phyloP scores from a whole-genome alignment of 2,888 invertebrate genomes.

The Tenthredo notha region DNA sequence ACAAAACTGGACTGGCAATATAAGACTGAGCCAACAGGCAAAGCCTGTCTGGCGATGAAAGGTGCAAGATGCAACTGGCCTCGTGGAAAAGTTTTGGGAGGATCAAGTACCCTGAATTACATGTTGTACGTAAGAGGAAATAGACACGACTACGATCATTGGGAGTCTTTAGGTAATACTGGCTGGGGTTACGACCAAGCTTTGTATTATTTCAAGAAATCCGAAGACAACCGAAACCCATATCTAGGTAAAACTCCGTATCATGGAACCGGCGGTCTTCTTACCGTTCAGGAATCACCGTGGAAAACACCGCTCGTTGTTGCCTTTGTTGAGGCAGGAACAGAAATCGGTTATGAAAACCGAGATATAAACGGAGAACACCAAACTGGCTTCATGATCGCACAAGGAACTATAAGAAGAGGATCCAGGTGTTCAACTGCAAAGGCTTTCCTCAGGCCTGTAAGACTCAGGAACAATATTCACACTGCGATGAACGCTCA shows the following conservation, averaged over 20 bases:
- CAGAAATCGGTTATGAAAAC: constrained; percentile 91
- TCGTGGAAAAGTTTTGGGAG: constrained; percentile 93
- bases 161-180: constrained; percentile 92
- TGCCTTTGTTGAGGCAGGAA: constrained; percentile 90
- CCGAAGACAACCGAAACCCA: constrained; percentile 93
- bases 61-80: constrained; percentile 93
- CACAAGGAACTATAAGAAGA: constrained; percentile 89
- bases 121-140: constrained; percentile 95
- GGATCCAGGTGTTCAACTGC: constrained; percentile 93
- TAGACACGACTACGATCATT: constrained; percentile 91
- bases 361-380: constrained; percentile 90
- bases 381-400: constrained; percentile 91
- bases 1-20: constrained; percentile 94
- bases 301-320: constrained; percentile 91
- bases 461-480: constrained; percentile 87
- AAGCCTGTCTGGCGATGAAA: constrained; percentile 91
- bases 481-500: constrained; percentile 91
- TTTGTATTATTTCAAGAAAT: constrained; percentile 93
- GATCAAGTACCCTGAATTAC: constrained; percentile 92
- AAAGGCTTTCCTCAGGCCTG: constrained; percentile 91
- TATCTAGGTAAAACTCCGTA: constrained; percentile 86
- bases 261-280: constrained; percentile 86
- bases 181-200: constrained; percentile 94
- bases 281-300: constrained; percentile 91
- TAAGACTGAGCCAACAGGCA: constrained; percentile 91